Evolutionary conservation across 1,140 invertebrate species (phyloP), one percentile per base, ranked within the genome.

Genomic region (Tetragonula clypearis): DNA sequence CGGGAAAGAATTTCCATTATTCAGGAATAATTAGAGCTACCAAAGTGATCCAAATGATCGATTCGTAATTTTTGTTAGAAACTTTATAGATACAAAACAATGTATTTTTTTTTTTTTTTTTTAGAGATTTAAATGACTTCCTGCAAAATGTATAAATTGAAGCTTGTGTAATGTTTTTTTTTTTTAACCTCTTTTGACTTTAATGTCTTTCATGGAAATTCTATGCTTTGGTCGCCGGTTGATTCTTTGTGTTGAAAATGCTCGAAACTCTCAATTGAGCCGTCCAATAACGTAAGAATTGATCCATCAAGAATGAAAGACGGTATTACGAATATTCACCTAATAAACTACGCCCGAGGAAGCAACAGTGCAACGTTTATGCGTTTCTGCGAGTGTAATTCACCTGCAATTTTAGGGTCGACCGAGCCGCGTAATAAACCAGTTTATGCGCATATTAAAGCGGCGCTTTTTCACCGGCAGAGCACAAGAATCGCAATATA

Each of bases 371-470:
- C 17, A 62, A 77, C 66, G n/a, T 81, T 73, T 35, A 58, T 66
- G 56, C 76, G 72, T 60, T 58, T 26, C 73, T 66, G 56, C 62
- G 62, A 55, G 74, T 78, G 84, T 88, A 84, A 87, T 88, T 87
- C 60, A 62, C 53, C 60, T 26, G 77, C 72, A 84, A 87, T 87
- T 88, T 88, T 86, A 80, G 68, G 82, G 86, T 88, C 86, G 86
- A 87, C 55, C 69, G 86, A 53, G 55, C 74, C 68, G 72, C 30
- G 49, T 53, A 66, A 86, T 83, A 77, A 81, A 77, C 72, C 81
- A 76, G 83, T 88, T 87, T 87, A 87, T 87, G 84, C 65, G 79
- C n/a, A 68, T 83, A 73, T 79, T 79, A 84, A 82, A 87, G 69
- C 41, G 72, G 75, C 26, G 76, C 77, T 88, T 88, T 85, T 87